Base-by-base conservation (phyloP, 2,113 vertebrate genomes). In the Xenotilapia leptura region DNA sequence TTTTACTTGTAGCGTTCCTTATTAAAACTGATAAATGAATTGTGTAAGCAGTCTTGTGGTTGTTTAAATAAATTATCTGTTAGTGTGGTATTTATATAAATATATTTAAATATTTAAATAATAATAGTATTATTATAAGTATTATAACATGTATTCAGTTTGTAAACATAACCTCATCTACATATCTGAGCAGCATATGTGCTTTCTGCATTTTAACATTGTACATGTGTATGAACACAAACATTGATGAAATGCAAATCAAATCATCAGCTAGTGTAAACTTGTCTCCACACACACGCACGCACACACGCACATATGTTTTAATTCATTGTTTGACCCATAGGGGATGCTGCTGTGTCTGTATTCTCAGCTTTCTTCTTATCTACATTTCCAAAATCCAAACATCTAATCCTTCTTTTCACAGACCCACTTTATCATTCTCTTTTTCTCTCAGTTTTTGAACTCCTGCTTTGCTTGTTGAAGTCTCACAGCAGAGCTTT, bases 331-430 rank as follows among this genome's bases (percentile, higher is more conserved):
- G 40, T 60, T 6, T 26, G 45, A 8, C 87, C 92, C 86, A 33
- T 79, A 84, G 90, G 79, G 53, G 85, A n/a, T 19, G 92, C 88
- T 92, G 88, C 3, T 40, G 45, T 23, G 8, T 60, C 60, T 80
- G 45, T 21, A 23, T 83, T 65, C 14, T 58, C 42, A 33, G 2
- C 17, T 58, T 17, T 5, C 54, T n/a, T 7, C 77, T 70, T 54
- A 60, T 58, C 86, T 56, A 68, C 51, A 26, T 49, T 65, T 65
- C 5, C 26, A 33, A 15, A 68, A 14, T 26, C 23, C 82, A 42
- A 77, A 62, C 84, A 26, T 58, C n/a, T 84, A n/a, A 31, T 79
- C 79, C 75, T 83, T 42, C 28, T 60, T 83, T 47, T 79, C 65
- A 65, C 28, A 62, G 17, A 65, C 31, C 26, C 10, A 26, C 82